These are phyloP conservation scores for Arothron firmamentum DNA, from an alignment of 2,113 vertebrate species.

Conservation along the genomic window DNA sequence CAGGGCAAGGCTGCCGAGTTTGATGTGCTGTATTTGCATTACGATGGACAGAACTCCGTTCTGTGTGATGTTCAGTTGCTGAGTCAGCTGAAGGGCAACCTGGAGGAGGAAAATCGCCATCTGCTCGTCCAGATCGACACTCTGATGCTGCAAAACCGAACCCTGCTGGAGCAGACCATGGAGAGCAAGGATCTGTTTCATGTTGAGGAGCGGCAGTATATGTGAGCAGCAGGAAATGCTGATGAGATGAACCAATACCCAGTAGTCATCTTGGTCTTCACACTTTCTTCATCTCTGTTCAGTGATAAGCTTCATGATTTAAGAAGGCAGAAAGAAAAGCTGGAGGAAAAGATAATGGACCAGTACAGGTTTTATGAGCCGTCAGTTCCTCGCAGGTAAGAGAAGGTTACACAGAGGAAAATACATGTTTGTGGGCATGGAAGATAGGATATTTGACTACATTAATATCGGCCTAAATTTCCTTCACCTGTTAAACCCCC, in stretches of 20 bases:
- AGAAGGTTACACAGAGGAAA: too few species aligned
- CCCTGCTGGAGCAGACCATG: slow-evolving; percentile 94
- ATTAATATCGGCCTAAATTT: not conserved
- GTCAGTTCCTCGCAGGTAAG: slow-evolving; percentile 90
- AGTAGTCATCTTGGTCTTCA: not conserved
- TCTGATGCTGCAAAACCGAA: slow-evolving; percentile 94
- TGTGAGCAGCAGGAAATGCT: slow-evolving; percentile 67
- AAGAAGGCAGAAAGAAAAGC: slow-evolving; percentile 95
- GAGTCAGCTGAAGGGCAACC: slow-evolving; percentile 93
- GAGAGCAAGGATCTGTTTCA: slow-evolving; percentile 99
- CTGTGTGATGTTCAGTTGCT: slow-evolving; percentile 76
- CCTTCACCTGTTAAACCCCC: too few species aligned
- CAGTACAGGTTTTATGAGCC: slow-evolving; percentile 98
- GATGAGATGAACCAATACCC: not conserved
- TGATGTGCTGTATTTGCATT: not conserved
- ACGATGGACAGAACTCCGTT: not conserved
- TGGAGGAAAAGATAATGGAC: slow-evolving; percentile 99
- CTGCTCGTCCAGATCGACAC: slow-evolving; percentile 96
- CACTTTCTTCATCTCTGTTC: slow-evolving; percentile 22
- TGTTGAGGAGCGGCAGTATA: slow-evolving; percentile 96
- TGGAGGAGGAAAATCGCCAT: slow-evolving; percentile 97
- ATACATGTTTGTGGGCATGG: too few species aligned
- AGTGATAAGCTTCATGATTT: slow-evolving; percentile 97
- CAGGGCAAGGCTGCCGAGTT: not conserved
- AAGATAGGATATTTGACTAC: not conserved